Percentiles rank a stretch among this genome's conserved stretches.
Conservation (phyloP, 2,888 invertebrate species). For the Spisula subtruncata region DNA sequence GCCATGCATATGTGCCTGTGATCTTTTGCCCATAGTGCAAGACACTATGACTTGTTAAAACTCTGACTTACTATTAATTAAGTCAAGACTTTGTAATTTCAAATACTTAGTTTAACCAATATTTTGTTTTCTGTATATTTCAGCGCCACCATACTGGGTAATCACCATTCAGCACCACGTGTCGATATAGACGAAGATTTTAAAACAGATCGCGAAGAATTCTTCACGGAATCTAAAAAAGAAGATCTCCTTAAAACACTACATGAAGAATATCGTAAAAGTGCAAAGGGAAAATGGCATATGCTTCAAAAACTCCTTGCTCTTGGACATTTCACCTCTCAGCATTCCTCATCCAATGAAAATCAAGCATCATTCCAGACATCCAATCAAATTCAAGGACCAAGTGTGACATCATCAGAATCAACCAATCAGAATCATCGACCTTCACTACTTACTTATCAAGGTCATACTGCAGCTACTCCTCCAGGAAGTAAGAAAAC, state of each 20-base stretch:
- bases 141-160: not conserved
- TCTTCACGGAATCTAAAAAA: slow-evolving; percentile 66
- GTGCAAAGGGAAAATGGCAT: slow-evolving; percentile 68
- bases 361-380: slow-evolving; percentile 30
- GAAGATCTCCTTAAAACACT: slow-evolving; percentile 66
- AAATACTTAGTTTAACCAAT: no score
- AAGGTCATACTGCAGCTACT: slow-evolving; percentile 38
- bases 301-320: slow-evolving; percentile 62
- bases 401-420: slow-evolving; percentile 23
- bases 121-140: not conserved
- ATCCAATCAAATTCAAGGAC: slow-evolving; percentile 44
- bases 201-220: slow-evolving; percentile 71
- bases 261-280: slow-evolving; percentile 65
- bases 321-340: slow-evolving; percentile 42
- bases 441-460: slow-evolving; percentile 15
- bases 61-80: no score
- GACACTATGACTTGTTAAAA: no score
- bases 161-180: not conserved
- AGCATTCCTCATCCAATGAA: slow-evolving; percentile 19
- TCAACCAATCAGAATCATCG: slow-evolving; percentile 51
- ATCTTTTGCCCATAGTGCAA: no score
- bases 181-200: slow-evolving; percentile 67
- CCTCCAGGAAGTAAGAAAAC: slow-evolving; percentile 46
- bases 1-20: no score
- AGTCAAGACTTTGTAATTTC: no score